Percentiles rank a stretch among this genome's conserved stretches.
phyloP scores from a whole-genome alignment of 1,140 invertebrate genomes.

The Drosophila mojavensis region DNA sequence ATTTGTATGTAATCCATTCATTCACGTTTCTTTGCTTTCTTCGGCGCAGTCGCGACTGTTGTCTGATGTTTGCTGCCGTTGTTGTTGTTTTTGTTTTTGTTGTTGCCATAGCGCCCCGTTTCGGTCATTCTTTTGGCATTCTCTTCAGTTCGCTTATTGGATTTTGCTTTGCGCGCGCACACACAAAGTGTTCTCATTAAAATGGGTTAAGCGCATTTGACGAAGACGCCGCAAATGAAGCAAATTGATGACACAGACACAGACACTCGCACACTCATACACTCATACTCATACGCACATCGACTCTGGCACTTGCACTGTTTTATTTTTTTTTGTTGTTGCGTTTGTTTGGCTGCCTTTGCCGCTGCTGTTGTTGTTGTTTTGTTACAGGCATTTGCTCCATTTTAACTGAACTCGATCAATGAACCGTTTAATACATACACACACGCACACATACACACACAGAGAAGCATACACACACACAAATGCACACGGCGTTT shows the following conservation, averaged over 20 bases:
- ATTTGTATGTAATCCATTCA: not conserved
- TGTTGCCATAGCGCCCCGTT: constrained; percentile 28
- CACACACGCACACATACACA: constrained; percentile 28
- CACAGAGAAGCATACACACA: constrained; percentile 9
- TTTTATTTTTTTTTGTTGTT: constrained; percentile 37
- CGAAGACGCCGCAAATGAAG: constrained; percentile 27
- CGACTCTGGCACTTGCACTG: constrained; percentile 66
- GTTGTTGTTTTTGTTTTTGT: not conserved
- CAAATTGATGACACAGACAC: constrained; percentile 55
- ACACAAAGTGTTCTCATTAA: constrained; percentile 40
- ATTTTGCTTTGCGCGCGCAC: constrained; percentile 38
- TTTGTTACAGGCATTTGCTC: constrained; percentile 57
- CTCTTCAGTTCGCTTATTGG: constrained; percentile 50
- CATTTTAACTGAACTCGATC: constrained; percentile 75
- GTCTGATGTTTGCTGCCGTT: not conserved
- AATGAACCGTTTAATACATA: constrained; percentile 73
- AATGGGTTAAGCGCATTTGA: constrained; percentile 72
- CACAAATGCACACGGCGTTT: constrained; percentile 42
- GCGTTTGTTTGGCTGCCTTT: constrained; percentile 42
- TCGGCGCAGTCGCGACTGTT: constrained; percentile 31
- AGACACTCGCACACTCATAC: not conserved
- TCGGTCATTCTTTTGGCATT: constrained; percentile 35
- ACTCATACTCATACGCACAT: constrained; percentile 20
- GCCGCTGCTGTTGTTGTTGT: constrained; percentile 28
- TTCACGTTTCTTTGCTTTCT: constrained; percentile 15